Conservation (phyloP, 37 sponge, comb jelly and placozoan genomes). For the Ephydatia muelleri region DNA sequence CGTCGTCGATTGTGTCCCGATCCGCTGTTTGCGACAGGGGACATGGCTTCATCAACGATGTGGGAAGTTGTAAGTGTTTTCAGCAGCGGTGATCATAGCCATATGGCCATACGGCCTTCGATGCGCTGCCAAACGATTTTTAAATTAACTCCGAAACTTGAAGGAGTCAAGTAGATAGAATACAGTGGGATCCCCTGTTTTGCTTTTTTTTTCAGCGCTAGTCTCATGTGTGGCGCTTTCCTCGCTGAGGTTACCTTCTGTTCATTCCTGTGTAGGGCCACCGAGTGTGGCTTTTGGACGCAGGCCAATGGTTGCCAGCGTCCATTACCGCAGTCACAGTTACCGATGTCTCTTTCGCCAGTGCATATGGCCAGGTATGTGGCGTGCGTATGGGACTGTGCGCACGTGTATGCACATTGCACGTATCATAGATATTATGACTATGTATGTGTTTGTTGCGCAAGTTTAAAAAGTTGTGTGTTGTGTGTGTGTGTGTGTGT, state of each 20-base stretch:
- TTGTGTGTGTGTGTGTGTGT: not conserved
- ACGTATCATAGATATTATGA: not conserved
- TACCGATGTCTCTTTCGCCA: slow-evolving; percentile 57
- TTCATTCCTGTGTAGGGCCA: slow-evolving; percentile 48
- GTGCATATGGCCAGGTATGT: slow-evolving; percentile 71
- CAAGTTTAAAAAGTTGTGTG: not conserved
- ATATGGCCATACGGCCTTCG: not conserved
- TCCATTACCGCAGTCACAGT: slow-evolving; percentile 29
- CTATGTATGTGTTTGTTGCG: no score
- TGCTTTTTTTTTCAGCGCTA: no score
- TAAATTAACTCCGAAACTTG: no score
- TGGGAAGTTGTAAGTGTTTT: slow-evolving; percentile 28
- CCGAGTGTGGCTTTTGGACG: slow-evolving; percentile 62
- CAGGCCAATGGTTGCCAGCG: slow-evolving; percentile 61
- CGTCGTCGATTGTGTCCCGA: not conserved
- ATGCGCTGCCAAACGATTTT: no score
- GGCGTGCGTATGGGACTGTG: not conserved
- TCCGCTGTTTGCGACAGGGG: not conserved
- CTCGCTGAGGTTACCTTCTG: not conserved
- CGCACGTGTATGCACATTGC: not conserved
- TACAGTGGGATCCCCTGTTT: no score
- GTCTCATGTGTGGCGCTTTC: not conserved
- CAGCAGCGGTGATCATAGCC: not conserved
- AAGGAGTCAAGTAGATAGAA: no score
- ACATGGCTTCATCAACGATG: slow-evolving; percentile 22